A percentile compares a stretch with the other conserved stretches of the same genome.
phyloP scores from a whole-genome alignment of 2,888 invertebrate species.

The Noctuana brunneofusca region DNA sequence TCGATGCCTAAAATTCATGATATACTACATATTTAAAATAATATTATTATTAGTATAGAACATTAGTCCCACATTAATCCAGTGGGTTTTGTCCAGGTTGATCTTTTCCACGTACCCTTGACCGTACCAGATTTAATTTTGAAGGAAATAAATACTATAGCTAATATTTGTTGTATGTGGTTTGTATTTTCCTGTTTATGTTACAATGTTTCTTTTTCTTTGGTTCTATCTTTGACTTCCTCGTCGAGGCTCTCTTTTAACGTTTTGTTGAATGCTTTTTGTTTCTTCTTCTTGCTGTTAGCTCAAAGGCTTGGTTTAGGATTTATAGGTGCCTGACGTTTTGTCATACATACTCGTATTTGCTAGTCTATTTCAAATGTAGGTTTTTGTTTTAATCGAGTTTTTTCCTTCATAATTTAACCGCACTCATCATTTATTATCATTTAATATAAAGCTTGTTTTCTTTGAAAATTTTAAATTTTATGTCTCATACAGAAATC shows the following conservation, averaged over 20 bases:
- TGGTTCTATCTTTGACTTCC: neutral
- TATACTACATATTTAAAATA: no score
- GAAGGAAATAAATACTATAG: neutral
- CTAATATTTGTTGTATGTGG: neutral
- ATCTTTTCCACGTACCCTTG: neutral
- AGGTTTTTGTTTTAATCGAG: no score
- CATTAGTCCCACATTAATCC: no score
- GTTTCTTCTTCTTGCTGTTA: neutral
- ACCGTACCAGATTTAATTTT: neutral
- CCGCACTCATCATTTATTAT: no score
- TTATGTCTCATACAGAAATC: neutral
- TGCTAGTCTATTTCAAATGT: no score
- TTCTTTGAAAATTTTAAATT: neutral
- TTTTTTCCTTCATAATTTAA: no score
- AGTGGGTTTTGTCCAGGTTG: neutral
- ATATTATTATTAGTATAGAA: no score
- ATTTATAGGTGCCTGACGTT: no score
- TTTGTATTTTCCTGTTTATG: slow-evolving; percentile 9
- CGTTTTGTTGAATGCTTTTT: neutral
- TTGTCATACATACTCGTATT: no score
- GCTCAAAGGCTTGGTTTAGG: no score
- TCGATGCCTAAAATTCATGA: no score
- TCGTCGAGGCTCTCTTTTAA: neutral
- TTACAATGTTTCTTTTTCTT: neutral
- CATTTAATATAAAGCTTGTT: no score